Conservation (phyloP, 1,140 invertebrate species). For the Drosophila guanche region DNA sequence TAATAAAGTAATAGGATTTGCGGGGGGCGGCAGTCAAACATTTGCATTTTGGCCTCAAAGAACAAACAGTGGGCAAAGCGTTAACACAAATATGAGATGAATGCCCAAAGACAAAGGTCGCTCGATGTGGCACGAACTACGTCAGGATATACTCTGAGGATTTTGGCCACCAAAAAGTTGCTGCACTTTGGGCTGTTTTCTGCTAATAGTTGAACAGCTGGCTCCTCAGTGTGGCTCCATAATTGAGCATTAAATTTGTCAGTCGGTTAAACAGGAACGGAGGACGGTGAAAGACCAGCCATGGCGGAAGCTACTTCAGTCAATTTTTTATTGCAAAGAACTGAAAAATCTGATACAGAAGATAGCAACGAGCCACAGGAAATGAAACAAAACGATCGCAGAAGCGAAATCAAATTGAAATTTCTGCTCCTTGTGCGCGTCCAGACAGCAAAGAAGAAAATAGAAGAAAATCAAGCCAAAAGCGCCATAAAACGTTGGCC, state of each 20-base stretch:
- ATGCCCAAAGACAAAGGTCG: constrained; percentile 44
- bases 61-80: constrained; percentile 28
- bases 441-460: constrained; percentile 10
- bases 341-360: constrained; percentile 58
- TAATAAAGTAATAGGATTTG: constrained; percentile 64
- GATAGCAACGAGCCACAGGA: constrained; percentile 53
- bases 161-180: constrained; percentile 24
- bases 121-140: neutral
- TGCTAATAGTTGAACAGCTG: constrained; percentile 9
- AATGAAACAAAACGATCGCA: constrained; percentile 62
- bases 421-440: too few species aligned
- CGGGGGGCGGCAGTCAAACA: constrained; percentile 41
- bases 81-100: constrained; percentile 49
- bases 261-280: constrained; percentile 44
- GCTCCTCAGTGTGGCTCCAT: constrained; percentile 1
- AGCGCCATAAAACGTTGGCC: constrained; percentile 43
- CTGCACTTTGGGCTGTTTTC: constrained; percentile 43
- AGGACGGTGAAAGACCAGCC: constrained; percentile 1
- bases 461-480: constrained; percentile 28
- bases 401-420: constrained; percentile 56
- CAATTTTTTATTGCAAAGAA: constrained; percentile 52
- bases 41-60: constrained; percentile 60
- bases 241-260: constrained; percentile 55
- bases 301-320: constrained; percentile 40
- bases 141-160: constrained; percentile 11